Base-by-base conservation (phyloP, 2,888 invertebrate genomes). In the Erpobdella octoculata region DNA sequence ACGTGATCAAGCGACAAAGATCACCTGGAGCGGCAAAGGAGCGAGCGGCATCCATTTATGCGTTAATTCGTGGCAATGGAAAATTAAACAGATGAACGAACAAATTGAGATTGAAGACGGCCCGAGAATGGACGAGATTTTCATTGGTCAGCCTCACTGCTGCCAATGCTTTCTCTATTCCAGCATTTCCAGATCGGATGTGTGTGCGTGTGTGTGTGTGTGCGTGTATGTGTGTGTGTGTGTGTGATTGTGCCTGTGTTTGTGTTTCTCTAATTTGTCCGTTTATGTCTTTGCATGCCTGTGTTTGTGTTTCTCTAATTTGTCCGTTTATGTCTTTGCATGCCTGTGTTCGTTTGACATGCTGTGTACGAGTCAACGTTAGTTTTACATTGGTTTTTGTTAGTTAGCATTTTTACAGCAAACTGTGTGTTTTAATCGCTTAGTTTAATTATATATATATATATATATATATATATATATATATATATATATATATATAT, bases 1-100 rank as follows among this genome's bases (percentile, higher is more conserved):
- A 59, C 59, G 59, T 59, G 59, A 21, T 59, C 31, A 59, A 59
- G 59, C 21, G 31, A 59, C 31, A 59, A 59, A 31, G 31, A 28
- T 21, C 59, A 28, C 31, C n/a, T 31, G 21, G 25, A 31, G n/a
- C n/a, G n/a, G n/a, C n/a, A n/a, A n/a, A n/a, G n/a, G n/a, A 15
- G 21, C 59, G 31, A 59, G 28, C 59, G 59, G 59, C 15, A 28
- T 21, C 25, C 28, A 31, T 59, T 59, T 59, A 59, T 28, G 59
- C 59, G 59, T 59, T 46, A 46, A 46, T 46, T 46, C 46, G 46
- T 46, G 18, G 18, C 46, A 46, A 46, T 46, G 18, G 46, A 46
- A 46, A 46, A 46, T 46, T 46, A 46, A 46, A 46, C 46, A 46
- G 46, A 46, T 46, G 46, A 46, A 21, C 18, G 21, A 46, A 21